Percentiles rank a stretch among this genome's conserved stretches.
These are phyloP conservation scores for Callyntrura guangdongensis DNA, from an alignment of 2,888 invertebrate genomes.

Conservation along the genomic window DNA sequence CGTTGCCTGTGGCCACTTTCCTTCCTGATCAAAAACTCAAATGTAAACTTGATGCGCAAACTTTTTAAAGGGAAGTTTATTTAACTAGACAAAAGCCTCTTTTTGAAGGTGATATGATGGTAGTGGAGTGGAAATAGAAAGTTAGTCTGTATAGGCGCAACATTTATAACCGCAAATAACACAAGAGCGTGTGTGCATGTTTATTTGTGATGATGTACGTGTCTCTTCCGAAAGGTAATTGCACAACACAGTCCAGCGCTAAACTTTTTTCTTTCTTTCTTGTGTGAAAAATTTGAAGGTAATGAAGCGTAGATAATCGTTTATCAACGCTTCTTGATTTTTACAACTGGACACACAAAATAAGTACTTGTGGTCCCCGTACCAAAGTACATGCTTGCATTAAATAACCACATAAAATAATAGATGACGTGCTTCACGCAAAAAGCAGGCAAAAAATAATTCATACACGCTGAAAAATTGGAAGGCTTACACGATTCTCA, in stretches of 20 bases:
- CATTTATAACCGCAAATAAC: neutral
- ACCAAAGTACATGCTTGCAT: neutral
- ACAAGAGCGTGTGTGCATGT: neutral
- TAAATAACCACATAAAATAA: slow-evolving; percentile 27
- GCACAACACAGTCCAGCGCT: slow-evolving; percentile 3
- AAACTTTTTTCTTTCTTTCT: slow-evolving; percentile 60
- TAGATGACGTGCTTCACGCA: slow-evolving; percentile 71
- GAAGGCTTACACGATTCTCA: slow-evolving; percentile 4
- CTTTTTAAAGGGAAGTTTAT: slow-evolving; percentile 64
- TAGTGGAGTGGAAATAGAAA: slow-evolving; percentile 7
- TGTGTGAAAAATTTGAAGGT: slow-evolving; percentile 81
- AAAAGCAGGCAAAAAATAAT: neutral
- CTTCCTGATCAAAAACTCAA: slow-evolving; percentile 75
- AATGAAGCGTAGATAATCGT: slow-evolving; percentile 84
- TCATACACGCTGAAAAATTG: neutral
- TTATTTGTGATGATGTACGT: neutral
- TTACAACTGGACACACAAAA: slow-evolving; percentile 81
- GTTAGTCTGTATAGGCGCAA: slow-evolving; percentile 19
- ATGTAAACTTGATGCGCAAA: slow-evolving; percentile 69
- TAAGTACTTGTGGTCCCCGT: neutral
- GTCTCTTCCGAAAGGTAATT: slow-evolving; percentile 42
- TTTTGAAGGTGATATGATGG: slow-evolving; percentile 45
- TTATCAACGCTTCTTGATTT: slow-evolving; percentile 83
- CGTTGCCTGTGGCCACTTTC: slow-evolving; percentile 75
- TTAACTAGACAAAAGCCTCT: slow-evolving; percentile 48